Conservation (phyloP, 2,113 vertebrate species). For the Orycteropus afer region DNA sequence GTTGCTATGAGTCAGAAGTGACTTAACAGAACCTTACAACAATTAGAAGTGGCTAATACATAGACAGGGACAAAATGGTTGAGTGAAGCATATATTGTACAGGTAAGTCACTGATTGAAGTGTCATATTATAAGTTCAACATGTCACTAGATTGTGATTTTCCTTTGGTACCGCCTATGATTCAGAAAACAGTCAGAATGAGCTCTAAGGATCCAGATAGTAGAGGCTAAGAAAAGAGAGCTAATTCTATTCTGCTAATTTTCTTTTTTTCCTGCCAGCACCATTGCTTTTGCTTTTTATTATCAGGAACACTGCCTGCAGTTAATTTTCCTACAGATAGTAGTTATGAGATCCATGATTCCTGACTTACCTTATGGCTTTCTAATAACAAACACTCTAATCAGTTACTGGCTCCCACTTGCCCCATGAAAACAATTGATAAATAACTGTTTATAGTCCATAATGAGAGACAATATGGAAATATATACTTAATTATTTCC, state of each 20-base stretch:
- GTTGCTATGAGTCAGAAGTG: too few relatives aligned
- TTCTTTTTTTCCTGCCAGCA: not conserved
- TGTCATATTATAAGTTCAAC: not conserved
- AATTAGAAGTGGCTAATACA: not conserved
- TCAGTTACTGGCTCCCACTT: not conserved
- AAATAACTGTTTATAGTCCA: not conserved
- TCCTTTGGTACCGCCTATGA: not conserved
- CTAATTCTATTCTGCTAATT: not conserved
- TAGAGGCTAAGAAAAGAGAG: not conserved
- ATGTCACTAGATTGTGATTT: not conserved
- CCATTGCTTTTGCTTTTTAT: not conserved
- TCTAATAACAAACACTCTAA: not conserved
- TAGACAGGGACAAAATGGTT: not conserved
- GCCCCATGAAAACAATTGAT: not conserved
- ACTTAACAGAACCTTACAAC: too few relatives aligned
- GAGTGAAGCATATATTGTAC: not conserved
- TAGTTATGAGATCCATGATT: not conserved
- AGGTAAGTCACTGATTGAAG: not conserved
- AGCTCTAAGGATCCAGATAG: not conserved
- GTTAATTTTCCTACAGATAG: not conserved
- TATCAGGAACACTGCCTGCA: not conserved
- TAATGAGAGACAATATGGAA: constrained; percentile 16
- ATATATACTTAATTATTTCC: not conserved
- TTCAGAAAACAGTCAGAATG: not conserved
- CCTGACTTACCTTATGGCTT: not conserved